Evolutionary conservation across 1,140 invertebrate genomes (phyloP).

Genomic region (Pseudomyrmex flavicornis): DNA sequence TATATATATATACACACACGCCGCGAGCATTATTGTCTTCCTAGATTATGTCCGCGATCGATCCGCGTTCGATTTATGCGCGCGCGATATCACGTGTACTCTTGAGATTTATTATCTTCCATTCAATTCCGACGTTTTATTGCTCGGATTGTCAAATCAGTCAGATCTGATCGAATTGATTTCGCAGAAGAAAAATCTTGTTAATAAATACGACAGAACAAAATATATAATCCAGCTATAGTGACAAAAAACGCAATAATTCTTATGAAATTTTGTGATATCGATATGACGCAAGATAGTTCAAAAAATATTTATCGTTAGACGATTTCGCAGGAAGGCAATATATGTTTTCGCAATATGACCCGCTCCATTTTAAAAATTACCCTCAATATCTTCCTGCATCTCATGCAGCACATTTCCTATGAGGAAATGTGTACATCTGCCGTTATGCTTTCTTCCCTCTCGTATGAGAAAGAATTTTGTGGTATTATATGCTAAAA

Average conservation of each 20-base stretch:
- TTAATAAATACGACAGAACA: constrained; percentile 1
- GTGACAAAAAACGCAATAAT: neutral
- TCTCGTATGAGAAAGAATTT: constrained; percentile 24
- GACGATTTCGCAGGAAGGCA: neutral
- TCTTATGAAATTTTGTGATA: neutral
- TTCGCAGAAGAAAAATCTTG: constrained; percentile 7
- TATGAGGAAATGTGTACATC: constrained; percentile 22
- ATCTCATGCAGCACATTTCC: constrained; percentile 17
- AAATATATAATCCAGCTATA: neutral
- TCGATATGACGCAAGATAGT: neutral
- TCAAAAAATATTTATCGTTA: constrained; percentile 13
- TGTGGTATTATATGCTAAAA: constrained; percentile 37
- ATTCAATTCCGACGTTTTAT: constrained; percentile 40
- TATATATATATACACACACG: neutral
- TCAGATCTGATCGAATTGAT: constrained; percentile 25
- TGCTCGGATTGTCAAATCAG: constrained; percentile 25
- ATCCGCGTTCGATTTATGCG: constrained; percentile 60
- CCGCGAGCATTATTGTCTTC: constrained; percentile 65
- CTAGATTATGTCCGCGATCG: constrained; percentile 62
- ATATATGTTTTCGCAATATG: constrained; percentile 10
- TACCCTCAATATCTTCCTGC: constrained; percentile 15
- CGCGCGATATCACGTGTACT: constrained; percentile 31
- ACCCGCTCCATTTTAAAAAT: constrained; percentile 1
- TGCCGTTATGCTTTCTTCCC: constrained; percentile 32
- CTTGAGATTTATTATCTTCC: constrained; percentile 57